Conservation (phyloP, 1,140 invertebrate species). For the Sinonovacula constricta region DNA sequence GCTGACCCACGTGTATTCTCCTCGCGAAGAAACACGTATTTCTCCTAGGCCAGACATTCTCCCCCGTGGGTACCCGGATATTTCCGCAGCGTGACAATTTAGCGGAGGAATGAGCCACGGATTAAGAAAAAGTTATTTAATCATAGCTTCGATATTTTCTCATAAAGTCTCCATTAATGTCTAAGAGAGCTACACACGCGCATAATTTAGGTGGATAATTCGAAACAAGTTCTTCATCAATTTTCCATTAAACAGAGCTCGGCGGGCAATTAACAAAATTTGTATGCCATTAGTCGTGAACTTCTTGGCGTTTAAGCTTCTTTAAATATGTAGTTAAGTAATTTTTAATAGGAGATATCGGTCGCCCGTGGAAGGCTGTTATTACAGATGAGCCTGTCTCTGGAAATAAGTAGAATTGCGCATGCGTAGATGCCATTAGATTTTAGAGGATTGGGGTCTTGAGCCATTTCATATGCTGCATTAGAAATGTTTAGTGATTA, state of each 20-base stretch:
- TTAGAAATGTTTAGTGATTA: no score
- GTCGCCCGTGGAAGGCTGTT: conserved; percentile 26
- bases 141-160: conserved; percentile 47
- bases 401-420: conserved; percentile 25
- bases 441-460: conserved; percentile 23
- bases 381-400: conserved; percentile 13
- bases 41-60: no score
- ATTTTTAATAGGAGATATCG: conserved; percentile 30
- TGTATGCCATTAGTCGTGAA: conserved; percentile 31
- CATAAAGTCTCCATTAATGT: conserved; percentile 38
- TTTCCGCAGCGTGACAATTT: no score
- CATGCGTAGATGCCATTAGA: conserved; percentile 14
- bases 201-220: conserved; percentile 48
- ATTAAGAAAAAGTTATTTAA: conserved; percentile 43
- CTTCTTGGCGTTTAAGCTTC: conserved; percentile 21
- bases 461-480: no score
- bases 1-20: no score
- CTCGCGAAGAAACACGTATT: no score
- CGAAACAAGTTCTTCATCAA: conserved; percentile 45
- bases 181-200: conserved; percentile 33
- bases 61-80: no score
- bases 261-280: conserved; percentile 44
- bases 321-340: conserved; percentile 13
- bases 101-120: no score
- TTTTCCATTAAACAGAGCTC: conserved; percentile 53